Evolutionary conservation across 2,797 vertebrate species (phyloP), one percentile per base, ranked within the genome.

Genomic region (Dendrocincla fuliginosa): DNA sequence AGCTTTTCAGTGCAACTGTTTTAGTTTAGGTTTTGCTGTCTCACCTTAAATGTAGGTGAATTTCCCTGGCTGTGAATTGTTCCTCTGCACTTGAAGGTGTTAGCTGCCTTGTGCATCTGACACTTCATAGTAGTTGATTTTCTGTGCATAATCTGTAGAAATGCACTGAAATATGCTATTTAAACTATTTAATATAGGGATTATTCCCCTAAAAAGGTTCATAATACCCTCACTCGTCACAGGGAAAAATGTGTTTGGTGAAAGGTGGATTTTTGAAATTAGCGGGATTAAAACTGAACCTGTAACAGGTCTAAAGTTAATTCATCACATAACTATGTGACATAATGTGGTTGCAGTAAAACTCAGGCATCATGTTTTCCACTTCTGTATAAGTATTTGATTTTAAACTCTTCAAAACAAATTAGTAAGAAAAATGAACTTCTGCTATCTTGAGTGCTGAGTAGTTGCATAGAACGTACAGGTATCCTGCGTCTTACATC

Each of bases 241-340:
- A 30, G 27, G 18, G 30, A 60, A 67, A 14, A 67, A 37, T 1
- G 3, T 42, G 13, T 69, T 69, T 0, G 3, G 10, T 55, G 23
- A 9, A 78, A 70, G 24, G 1, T 59, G 41, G 14, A 5, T 28
- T 50, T 75, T 77, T 63, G 12, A 47, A 86, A 22, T 63, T 27
- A 67, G 25, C 17, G 44, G 16, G 13, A 44, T 84, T 84, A 35
- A 70, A 80, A 74, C 14, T 30, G 24, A 70, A 87, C 1, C 9
- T 33, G 18, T 59, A 64, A 28, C 1, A 3, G 5, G 6, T 41
- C 24, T 56, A 9, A 79, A 82, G 20, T 37, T 12, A 27, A 12
- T 37, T 73, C 3, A 20, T 67, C 2, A 9, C 5, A 1, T 3
- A 55, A 32, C 16, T 77, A 0, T 0, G 0, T 7, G 32, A 55